Percentiles rank a stretch among this genome's conserved stretches.
phyloP scores from a whole-genome alignment of 2,888 invertebrate species.

The Cyclophora punctaria region DNA sequence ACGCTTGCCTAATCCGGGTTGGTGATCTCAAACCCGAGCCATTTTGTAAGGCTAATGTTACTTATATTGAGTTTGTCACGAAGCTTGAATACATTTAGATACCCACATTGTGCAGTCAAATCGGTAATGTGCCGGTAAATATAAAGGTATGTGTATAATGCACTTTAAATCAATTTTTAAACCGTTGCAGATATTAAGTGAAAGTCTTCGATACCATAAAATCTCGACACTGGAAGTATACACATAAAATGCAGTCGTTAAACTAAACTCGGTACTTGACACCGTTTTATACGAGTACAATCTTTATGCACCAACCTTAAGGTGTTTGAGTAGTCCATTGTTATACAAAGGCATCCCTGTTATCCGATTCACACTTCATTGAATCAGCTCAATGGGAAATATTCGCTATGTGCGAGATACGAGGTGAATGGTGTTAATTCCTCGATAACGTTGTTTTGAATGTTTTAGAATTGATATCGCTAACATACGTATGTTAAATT shows the following conservation, averaged over 20 bases:
- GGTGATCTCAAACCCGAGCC: no score
- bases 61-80: neutral
- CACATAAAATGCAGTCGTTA: constrained; percentile 18
- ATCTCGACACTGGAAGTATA: constrained; percentile 4
- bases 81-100: neutral
- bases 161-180: neutral
- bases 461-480: neutral
- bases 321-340: constrained; percentile 33
- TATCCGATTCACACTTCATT: constrained; percentile 62
- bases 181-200: neutral
- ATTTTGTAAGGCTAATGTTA: no score
- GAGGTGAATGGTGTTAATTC: constrained; percentile 19
- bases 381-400: constrained; percentile 50
- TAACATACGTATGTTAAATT: no score
- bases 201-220: constrained; percentile 1
- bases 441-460: constrained; percentile 11
- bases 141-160: neutral
- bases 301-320: constrained; percentile 33
- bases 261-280: constrained; percentile 20
- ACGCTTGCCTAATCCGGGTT: no score
- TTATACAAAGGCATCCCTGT: constrained; percentile 42
- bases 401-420: constrained; percentile 41
- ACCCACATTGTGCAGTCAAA: neutral
- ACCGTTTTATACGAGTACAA: constrained; percentile 13
- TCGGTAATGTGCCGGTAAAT: neutral